Evolutionary conservation across 2,888 invertebrate genomes (phyloP).

Genomic region (Cheilosia impressa): DNA sequence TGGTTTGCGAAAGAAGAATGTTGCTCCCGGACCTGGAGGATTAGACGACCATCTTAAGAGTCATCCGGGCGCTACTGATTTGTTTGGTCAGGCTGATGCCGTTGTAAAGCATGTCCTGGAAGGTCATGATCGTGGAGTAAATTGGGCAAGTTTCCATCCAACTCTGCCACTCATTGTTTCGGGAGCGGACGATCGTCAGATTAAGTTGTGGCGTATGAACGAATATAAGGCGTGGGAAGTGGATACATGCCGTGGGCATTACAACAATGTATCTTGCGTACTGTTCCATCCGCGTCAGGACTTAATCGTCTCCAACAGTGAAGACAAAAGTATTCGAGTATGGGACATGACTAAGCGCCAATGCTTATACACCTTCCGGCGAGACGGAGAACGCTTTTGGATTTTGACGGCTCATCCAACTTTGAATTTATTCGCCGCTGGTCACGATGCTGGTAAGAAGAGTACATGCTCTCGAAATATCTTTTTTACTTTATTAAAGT

Average conservation of each 20-base stretch:
- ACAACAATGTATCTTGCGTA: slow-evolving; percentile 99
- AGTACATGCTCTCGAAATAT: no score
- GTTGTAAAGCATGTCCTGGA: slow-evolving; percentile 95
- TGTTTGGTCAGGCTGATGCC: slow-evolving; percentile 97
- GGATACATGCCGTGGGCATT: slow-evolving; percentile 99
- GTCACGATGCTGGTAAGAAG: slow-evolving; percentile 97
- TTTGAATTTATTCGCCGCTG: slow-evolving; percentile 99
- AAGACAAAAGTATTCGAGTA: slow-evolving; percentile 98
- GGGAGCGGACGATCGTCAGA: slow-evolving; percentile 98
- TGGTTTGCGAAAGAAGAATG: slow-evolving; percentile 97
- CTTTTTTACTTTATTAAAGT: no score
- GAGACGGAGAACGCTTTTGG: slow-evolving; percentile 99
- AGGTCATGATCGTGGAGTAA: slow-evolving; percentile 98
- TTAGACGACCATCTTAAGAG: slow-evolving; percentile 94
- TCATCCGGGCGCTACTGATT: slow-evolving; percentile 93
- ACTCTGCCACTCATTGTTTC: slow-evolving; percentile 97
- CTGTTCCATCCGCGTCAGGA: slow-evolving; percentile 99
- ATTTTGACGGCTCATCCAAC: slow-evolving; percentile 97
- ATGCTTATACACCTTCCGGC: slow-evolving; percentile 94
- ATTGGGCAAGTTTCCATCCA: slow-evolving; percentile 99
- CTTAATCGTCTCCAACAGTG: slow-evolving; percentile 97
- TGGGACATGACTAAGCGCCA: slow-evolving; percentile 99
- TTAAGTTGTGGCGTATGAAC: slow-evolving; percentile 99
- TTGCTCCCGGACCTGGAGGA: slow-evolving; percentile 97
- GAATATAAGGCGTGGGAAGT: slow-evolving; percentile 99